A percentile compares a stretch with the other conserved stretches of the same genome.
Conservation (phyloP, 2,888 invertebrate genomes). For the Aphodius granarius region DNA sequence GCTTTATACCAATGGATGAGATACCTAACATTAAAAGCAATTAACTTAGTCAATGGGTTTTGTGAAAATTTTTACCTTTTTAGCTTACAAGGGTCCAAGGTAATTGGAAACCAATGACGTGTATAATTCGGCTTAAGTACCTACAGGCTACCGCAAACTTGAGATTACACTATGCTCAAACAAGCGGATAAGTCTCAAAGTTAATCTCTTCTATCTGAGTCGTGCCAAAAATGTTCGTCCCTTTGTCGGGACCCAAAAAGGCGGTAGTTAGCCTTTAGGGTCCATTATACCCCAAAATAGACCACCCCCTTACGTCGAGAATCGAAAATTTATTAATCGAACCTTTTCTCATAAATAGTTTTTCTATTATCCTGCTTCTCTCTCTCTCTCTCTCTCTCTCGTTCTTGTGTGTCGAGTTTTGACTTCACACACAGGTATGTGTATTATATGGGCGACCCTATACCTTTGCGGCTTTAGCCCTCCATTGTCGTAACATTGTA, state of each 20-base stretch:
- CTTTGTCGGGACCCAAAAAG: not conserved
- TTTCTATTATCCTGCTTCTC: not conserved
- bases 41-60: not conserved
- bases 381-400: not conserved
- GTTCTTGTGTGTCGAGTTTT: not conserved
- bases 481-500: slow-evolving; percentile 41
- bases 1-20: not conserved
- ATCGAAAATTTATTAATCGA: not conserved
- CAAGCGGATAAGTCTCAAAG: not conserved
- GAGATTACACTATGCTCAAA: not conserved
- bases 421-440: not conserved
- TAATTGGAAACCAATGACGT: not conserved
- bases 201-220: not conserved
- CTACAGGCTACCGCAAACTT: not conserved
- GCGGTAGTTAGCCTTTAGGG: not conserved
- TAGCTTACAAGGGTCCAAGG: not conserved
- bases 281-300: not conserved
- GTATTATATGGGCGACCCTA: not conserved
- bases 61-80: not conserved
- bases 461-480: slow-evolving; percentile 40
- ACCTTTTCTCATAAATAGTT: not conserved
- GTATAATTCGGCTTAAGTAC: not conserved
- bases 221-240: not conserved
- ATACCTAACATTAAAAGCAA: not conserved
- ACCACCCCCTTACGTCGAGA: not conserved